Evolutionary conservation across 2,888 invertebrate genomes (phyloP).

Genomic region (Orthosia gothica): DNA sequence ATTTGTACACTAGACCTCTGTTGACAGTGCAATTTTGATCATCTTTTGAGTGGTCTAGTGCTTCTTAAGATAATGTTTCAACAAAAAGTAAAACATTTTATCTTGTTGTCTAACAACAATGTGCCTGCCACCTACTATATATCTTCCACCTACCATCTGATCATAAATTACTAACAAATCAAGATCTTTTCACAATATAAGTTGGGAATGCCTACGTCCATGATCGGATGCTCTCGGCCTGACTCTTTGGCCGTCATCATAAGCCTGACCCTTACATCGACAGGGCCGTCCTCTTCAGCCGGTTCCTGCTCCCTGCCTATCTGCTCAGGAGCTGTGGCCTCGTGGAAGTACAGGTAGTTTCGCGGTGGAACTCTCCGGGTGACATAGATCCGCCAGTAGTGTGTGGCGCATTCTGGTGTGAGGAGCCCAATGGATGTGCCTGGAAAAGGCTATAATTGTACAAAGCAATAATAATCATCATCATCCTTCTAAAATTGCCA

Average conservation of each 20-base stretch:
- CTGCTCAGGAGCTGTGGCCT: slow-evolving; percentile 62
- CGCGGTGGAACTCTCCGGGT: slow-evolving; percentile 75
- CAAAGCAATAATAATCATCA: too few relatives aligned
- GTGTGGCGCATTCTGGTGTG: slow-evolving; percentile 72
- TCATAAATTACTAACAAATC: neutral
- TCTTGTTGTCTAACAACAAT: neutral
- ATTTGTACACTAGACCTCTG: too few relatives aligned
- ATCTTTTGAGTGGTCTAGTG: too few relatives aligned
- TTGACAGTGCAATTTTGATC: too few relatives aligned
- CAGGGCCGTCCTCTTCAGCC: slow-evolving; percentile 27
- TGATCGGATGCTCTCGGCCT: slow-evolving; percentile 21
- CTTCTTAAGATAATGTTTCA: too few relatives aligned
- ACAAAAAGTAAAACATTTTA: too few relatives aligned
- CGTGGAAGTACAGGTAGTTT: slow-evolving; percentile 82
- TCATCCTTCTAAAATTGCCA: too few relatives aligned
- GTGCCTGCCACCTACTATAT: neutral
- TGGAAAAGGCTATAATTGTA: slow-evolving; percentile 33
- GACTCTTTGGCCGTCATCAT: slow-evolving; percentile 25
- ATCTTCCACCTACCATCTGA: neutral
- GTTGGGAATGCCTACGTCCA: slow-evolving; percentile 46
- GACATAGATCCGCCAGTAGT: slow-evolving; percentile 75
- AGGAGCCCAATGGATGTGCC: slow-evolving; percentile 72
- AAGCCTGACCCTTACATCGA: slow-evolving; percentile 57
- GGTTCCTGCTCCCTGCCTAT: slow-evolving; percentile 2
- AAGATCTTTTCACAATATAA: slow-evolving; percentile 5